These are phyloP conservation scores for Glaucomys volans DNA, from an alignment of 2,113 vertebrate species.

Conservation along the genomic window DNA sequence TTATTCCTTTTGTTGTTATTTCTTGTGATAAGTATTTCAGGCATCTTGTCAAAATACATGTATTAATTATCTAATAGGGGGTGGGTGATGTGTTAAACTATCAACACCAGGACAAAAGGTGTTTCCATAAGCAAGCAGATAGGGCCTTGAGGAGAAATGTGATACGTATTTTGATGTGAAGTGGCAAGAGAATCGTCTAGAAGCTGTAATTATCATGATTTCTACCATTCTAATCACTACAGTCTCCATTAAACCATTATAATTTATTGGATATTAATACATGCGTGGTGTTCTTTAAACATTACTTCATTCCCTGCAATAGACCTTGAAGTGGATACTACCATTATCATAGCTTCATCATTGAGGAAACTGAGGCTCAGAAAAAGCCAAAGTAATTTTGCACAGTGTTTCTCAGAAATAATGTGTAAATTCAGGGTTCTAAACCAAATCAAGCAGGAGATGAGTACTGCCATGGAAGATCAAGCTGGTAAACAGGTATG, in stretches of 20 bases:
- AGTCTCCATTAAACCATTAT: background rate
- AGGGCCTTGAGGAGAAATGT: background rate
- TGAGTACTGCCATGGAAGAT: background rate
- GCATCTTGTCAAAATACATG: background rate
- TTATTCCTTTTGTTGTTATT: background rate
- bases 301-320: slow-evolving; percentile 7
- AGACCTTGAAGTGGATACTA: background rate
- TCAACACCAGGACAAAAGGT: background rate
- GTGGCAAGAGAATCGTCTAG: background rate
- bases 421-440: slow-evolving; percentile 33
- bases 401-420: slow-evolving; percentile 7
- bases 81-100: slow-evolving; percentile 18
- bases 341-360: background rate
- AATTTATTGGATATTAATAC: slow-evolving; percentile 39
- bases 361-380: background rate
- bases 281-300: background rate
- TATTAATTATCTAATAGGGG: background rate
- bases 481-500: background rate
- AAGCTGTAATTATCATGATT: slow-evolving; percentile 56
- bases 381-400: background rate
- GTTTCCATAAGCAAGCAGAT: slow-evolving; percentile 19
- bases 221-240: background rate
- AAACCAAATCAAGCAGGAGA: background rate
- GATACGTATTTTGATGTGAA: slow-evolving; percentile 30
- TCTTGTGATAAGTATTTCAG: slow-evolving; percentile 10